phyloP scores from a whole-genome alignment of 2,113 vertebrate genomes.

The Trogon melanurus region DNA sequence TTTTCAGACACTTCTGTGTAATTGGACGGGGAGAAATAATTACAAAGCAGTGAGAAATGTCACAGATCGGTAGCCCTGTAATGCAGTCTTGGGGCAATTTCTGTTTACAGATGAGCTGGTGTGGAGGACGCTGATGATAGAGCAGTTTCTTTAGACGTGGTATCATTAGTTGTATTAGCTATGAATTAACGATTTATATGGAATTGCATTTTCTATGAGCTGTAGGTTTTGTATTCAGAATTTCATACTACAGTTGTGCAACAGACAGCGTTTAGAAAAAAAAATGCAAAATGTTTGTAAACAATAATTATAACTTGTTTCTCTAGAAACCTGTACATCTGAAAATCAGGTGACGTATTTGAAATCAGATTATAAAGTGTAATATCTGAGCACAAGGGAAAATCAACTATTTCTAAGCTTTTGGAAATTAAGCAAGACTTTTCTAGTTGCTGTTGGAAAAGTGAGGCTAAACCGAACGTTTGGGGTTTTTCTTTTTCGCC shows the following conservation, averaged over 20 bases:
- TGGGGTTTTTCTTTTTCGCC: too few relatives aligned
- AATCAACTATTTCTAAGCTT: not conserved
- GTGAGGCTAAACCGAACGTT: not conserved
- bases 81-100: not conserved
- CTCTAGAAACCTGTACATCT: not conserved
- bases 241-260: not conserved
- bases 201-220: not conserved
- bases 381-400: not conserved
- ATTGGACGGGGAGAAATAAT: not conserved
- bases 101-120: not conserved
- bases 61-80: not conserved
- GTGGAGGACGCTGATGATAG: not conserved
- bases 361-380: not conserved
- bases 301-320: not conserved
- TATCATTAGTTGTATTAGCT: not conserved
- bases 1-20: not conserved
- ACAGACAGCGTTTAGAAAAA: not conserved
- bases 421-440: not conserved
- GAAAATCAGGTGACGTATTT: not conserved
- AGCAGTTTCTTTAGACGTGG: accelerated
- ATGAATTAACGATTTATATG: not conserved
- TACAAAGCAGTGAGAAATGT: not conserved
- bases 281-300: not conserved
- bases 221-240: not conserved
- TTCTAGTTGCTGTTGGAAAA: not conserved